Base-by-base conservation (phyloP, 2,797 vertebrate species). In the Eulemur albifrons region DNA sequence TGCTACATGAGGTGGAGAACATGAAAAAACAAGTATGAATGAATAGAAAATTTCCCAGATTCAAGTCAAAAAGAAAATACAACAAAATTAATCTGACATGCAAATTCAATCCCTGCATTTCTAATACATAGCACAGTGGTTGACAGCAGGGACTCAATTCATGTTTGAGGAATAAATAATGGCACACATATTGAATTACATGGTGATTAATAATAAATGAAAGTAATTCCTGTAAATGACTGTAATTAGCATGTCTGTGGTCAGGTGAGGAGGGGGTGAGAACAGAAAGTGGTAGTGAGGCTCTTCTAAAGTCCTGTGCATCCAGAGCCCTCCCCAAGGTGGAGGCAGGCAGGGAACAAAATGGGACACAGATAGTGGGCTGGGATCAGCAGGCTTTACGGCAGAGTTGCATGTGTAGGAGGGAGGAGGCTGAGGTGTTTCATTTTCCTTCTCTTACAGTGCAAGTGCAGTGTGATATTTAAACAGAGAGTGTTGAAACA, bases 191-290 rank as follows among this genome's bases (percentile, higher is more conserved):
- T 45, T 92, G 77, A 81, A 95, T 90, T 75, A 82, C 79, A 57
- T 38, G 50, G 23, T 38, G 18, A 43, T 94, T 94, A 89, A 88
- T 93, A 96, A 95, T 95, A 90, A 84, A 90, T 83, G 83, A 48
- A 93, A 83, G 45, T 52, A 80, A 48, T 95, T 97, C 75, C 70
- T 93, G 18, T 83, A 95, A 98, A 87, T 73, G 70, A 89, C 43
- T 59, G 0, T 80, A 94, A 87, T 91, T 86, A 91, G 52, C 35
- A 95, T 63, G 52, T 67, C 79, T 89, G 82, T 89, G 88, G 59
- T 72, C 73, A 96, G 50, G 23, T 63, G 35, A 90, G 69, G 67
- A 90, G 59, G 30, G 10, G 40, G 21, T 59, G 54, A 86, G 35
- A 93, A 35, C 38, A 80, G 65, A 87, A 86, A 84, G n/a, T 40